Base-by-base conservation (phyloP, 2,888 invertebrate species). In the Hypomecis punctinalis region DNA sequence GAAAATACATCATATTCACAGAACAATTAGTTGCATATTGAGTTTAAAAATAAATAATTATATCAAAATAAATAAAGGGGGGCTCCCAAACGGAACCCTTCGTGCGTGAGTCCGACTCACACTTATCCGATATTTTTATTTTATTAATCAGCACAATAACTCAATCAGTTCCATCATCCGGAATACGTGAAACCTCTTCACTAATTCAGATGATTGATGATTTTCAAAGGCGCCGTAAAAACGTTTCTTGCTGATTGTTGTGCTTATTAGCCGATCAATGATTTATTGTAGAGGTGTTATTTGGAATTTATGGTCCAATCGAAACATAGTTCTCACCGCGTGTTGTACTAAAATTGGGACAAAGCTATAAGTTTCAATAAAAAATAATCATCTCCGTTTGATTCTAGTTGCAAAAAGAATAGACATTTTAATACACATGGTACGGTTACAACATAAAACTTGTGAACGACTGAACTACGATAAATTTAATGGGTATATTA, bases 181-280 rank as follows among this genome's bases (percentile, higher is more conserved):
- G 6, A 45, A 47, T n/a, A 46, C 39, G n/a, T 36, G 23, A 23
- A 9, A 46, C 33, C 40, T 51, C 45, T 13, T 56, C 39, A 47
- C 47, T 40, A 56, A 47, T 56, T 39, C 36, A 10, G 10, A 40
- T 66, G 55, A 61, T 59, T 43, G 37, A 66, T 62, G 55, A 33
- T 40, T 49, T 48, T 53, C 51, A 53, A 56, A 56, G 54, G 62
- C 63, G 64, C 68, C 63, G 62, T 58, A 64, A 66, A 68, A 71
- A 67, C 62, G 67, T 70, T 58, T 65, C 64, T 62, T 58, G 55
- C 66, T 61, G 48, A 59, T 62, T 62, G 47, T 57, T 40, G n/a
- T 9, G 39, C 64, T 60, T 61, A 58, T 58, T 61, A 58, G 61
- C 46, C 37, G 57, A 49, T 62, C 46, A 23, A 48, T 59, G 55